These are phyloP conservation scores for Pollicipes pollicipes DNA, from an alignment of 1,140 invertebrate genomes.

Conservation along the genomic window DNA sequence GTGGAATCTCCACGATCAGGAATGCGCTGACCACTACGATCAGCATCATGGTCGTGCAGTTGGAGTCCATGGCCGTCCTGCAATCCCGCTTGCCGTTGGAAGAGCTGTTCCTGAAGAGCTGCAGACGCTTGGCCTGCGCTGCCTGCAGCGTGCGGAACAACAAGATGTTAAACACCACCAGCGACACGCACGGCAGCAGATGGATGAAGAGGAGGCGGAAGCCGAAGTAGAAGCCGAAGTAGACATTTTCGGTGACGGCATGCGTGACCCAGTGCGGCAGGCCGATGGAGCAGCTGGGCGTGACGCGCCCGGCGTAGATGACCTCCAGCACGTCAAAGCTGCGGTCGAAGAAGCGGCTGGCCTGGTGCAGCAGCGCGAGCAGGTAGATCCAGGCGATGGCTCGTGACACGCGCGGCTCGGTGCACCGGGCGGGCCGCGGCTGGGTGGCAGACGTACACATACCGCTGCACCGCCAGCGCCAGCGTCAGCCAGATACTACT, in stretches of 20 bases:
- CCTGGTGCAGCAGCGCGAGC: conserved; percentile 55
- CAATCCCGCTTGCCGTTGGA: conserved; percentile 62
- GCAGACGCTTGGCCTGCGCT: conserved; percentile 55
- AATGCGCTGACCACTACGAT: conserved; percentile 89
- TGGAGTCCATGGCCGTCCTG: conserved; percentile 51
- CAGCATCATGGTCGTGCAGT: conserved; percentile 84
- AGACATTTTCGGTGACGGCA: conserved; percentile 43
- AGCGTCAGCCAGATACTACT: conserved; percentile 80
- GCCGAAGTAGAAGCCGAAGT: conserved; percentile 60
- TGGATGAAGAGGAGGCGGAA: conserved; percentile 82
- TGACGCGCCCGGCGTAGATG: conserved; percentile 36
- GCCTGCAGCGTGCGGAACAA: conserved; percentile 64
- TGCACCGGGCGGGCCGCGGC: conserved; percentile 67
- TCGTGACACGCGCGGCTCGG: conserved; percentile 57
- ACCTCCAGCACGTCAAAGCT: conserved; percentile 33
- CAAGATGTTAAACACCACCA: conserved; percentile 73
- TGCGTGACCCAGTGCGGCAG: conserved; percentile 45
- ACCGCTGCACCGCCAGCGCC: conserved; percentile 66
- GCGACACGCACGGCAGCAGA: conserved; percentile 63
- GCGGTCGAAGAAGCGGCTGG: conserved; percentile 51
- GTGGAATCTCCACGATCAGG: conserved; percentile 70
- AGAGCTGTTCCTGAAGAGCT: conserved; percentile 34
- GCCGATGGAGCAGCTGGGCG: conserved; percentile 16
- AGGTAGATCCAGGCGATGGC: conserved; percentile 54
- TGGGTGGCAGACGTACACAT: conserved; percentile 81